Evolutionary conservation across 2,113 vertebrate genomes (phyloP), one percentile per base, ranked within the genome.

Genomic region (Copsychus sechellarum): DNA sequence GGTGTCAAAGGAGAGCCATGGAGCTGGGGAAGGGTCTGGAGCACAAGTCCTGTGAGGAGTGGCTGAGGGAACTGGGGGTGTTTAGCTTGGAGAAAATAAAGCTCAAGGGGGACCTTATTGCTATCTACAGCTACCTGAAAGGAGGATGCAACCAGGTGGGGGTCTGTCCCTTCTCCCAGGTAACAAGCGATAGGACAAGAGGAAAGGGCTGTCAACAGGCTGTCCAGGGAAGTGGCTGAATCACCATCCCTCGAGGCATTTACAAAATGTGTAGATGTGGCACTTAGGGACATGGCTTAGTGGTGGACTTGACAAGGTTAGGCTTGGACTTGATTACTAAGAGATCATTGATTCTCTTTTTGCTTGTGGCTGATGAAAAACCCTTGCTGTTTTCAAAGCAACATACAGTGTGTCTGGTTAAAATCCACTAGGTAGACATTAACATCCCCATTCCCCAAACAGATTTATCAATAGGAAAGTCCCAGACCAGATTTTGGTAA

Each of bases 121-220:
- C 18, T 45, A 17, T 12, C 14, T 34, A 40, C 24, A 90, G 31
- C 17, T 40, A 18, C 18, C 16, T 31, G 22, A 66, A 60, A 73
- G 40, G 40, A 79, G 20, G 12, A 6, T 65, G 38, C n/a, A 56
- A 50, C 6, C 12, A 83, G 26, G 34, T 56, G 24, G 12, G 15
- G 4, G 14, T 43, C 42, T 11, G 18, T n/a, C 20, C 69, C 12
- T 62, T 85, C 67, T 62, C 42, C 21, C 33, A 45, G 8, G 38
- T 22, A 85, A 47, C 16, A 64, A 64, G 11, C 0, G 0, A 29
- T 0, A 81, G 14, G 11, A 65, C 19, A 40, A 29, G 17, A 60
- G 40, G 7, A 70, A 48, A 65, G 26, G n/a, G 28, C 12, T 76
- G n/a, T n/a, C 31, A 86, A 65, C 28, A 81, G 57, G 38, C 19